Conservation (phyloP, 2,888 invertebrate genomes). For the Sesia bembeciformis region DNA sequence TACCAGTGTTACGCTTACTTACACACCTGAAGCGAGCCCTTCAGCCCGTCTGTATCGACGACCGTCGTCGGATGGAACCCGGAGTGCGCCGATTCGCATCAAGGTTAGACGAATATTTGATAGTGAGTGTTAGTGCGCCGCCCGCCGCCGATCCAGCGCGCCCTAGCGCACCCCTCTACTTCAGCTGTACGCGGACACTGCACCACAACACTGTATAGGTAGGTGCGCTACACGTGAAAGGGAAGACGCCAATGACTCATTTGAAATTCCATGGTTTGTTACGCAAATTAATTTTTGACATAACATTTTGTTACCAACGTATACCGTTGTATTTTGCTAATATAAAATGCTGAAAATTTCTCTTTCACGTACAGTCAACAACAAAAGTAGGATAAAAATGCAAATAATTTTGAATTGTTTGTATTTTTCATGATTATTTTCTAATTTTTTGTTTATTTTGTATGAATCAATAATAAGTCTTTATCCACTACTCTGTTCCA, state of each 20-base stretch:
- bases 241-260: constrained; percentile 49
- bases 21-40: constrained; percentile 60
- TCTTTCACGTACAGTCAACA: background rate
- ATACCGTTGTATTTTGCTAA: no score
- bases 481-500: no score
- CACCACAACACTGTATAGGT: constrained; percentile 44
- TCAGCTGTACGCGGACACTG: constrained; percentile 36
- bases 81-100: constrained; percentile 73
- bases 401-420: no score
- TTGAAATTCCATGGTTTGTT: constrained; percentile 24
- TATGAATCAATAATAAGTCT: no score
- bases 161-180: constrained; percentile 46
- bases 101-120: constrained; percentile 72
- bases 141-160: constrained; percentile 33
- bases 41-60: constrained; percentile 62
- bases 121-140: constrained; percentile 69
- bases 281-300: background rate
- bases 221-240: constrained; percentile 48
- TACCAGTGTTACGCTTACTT: constrained; percentile 40
- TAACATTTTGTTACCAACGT: background rate
- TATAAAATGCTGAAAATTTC: background rate
- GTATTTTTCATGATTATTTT: no score
- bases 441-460: no score
- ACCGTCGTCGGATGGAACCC: constrained; percentile 71
- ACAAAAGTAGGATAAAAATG: background rate